Percentiles rank a stretch among this genome's conserved stretches.
Evolutionary conservation across 2,888 invertebrate genomes (phyloP).

Genomic region (Tipula helvola): DNA sequence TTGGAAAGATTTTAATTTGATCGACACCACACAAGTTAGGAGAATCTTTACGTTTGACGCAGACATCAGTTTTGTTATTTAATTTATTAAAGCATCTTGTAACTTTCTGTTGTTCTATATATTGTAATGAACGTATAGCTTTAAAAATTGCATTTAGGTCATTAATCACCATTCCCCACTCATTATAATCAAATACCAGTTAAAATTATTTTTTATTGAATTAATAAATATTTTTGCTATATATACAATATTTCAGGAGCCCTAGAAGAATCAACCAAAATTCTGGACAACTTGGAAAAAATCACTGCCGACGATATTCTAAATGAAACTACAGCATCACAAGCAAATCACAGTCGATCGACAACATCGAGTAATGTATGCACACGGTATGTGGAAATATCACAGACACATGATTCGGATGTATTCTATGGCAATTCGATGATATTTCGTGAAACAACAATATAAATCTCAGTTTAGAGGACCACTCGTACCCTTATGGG

Average conservation of each 20-base stretch:
- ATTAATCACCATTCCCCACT: background rate
- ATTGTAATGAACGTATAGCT: background rate
- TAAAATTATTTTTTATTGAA: background rate
- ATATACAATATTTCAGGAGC: background rate
- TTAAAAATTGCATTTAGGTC: background rate
- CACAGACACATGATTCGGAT: background rate
- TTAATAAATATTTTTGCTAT: background rate
- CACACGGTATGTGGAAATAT: background rate
- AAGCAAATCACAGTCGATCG: background rate
- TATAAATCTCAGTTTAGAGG: background rate
- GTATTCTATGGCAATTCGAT: background rate
- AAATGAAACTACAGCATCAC: background rate
- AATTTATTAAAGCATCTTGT: too few species aligned
- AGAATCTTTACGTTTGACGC: too few species aligned
- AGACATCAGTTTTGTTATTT: too few species aligned
- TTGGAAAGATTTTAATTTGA: too few species aligned
- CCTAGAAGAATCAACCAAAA: background rate
- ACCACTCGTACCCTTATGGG: too few species aligned
- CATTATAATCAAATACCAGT: too few species aligned
- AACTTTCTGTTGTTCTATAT: background rate
- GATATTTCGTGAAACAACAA: slow-evolving; percentile 4
- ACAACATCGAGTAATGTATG: background rate
- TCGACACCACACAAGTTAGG: too few species aligned
- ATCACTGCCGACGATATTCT: background rate
- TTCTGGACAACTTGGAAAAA: background rate